These are phyloP conservation scores for Hypercompe scribonia DNA, from an alignment of 2,888 invertebrate species.

Conservation along the genomic window DNA sequence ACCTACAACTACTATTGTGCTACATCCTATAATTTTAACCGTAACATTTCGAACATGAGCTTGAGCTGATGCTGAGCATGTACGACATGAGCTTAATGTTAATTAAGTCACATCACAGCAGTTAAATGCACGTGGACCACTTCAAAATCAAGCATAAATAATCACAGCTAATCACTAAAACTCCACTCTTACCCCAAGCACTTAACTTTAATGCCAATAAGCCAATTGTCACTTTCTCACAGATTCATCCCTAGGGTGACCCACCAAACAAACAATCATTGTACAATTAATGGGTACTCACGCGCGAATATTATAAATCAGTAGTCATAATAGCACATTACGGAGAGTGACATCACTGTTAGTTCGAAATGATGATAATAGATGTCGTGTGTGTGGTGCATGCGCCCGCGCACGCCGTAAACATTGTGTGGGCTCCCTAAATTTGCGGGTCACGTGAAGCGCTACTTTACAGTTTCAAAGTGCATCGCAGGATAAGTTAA, in stretches of 20 bases:
- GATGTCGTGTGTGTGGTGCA: conserved; percentile 63
- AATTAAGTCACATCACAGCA: neutral
- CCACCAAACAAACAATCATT: conserved; percentile 83
- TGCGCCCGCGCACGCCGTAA: conserved; percentile 68
- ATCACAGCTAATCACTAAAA: conserved; percentile 28
- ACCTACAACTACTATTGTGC: no score
- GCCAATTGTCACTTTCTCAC: conserved; percentile 77
- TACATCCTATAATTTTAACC: neutral
- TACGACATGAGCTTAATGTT: neutral
- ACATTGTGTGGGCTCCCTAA: conserved; percentile 41
- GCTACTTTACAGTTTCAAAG: neutral
- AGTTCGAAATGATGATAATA: conserved; percentile 68
- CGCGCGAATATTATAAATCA: conserved; percentile 76
- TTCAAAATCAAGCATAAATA: conserved; percentile 15
- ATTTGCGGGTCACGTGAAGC: conserved; percentile 18
- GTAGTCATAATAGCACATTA: conserved; percentile 70
- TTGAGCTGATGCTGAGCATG: no score
- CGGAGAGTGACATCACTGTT: conserved; percentile 70
- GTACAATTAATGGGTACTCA: conserved; percentile 78
- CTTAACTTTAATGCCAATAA: conserved; percentile 58
- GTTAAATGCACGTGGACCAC: neutral
- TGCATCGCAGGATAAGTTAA: neutral
- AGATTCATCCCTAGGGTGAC: conserved; percentile 62
- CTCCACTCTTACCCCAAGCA: conserved; percentile 31
- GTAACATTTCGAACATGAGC: neutral